Evolutionary conservation across 1,140 invertebrate genomes (phyloP), one percentile per base, ranked within the genome.

Genomic region (Glomeris maerens): DNA sequence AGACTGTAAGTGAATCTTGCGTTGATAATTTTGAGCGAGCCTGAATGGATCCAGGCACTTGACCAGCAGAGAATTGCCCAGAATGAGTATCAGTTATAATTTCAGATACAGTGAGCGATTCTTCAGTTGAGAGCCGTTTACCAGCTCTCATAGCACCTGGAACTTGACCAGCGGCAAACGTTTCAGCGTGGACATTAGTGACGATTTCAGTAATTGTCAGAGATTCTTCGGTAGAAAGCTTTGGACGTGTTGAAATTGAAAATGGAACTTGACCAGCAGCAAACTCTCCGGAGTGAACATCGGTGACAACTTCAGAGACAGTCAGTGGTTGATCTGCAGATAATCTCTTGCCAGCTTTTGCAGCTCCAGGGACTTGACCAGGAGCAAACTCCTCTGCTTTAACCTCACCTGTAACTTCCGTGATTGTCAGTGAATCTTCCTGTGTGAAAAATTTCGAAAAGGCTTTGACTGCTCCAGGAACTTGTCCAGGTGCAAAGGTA

Each of bases 231-330:
- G 46, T 44, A 40, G 49, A 45, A 20, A 57, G 25, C 27, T 42
- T 49, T 31, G 45, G 46, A n/a, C 50, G 38, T 31, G 52, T 45
- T 13, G n/a, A 45, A 27, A 49, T 48, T 2, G n/a, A 40, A 21
- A 27, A 17, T 1, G 52, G 52, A 23, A 40, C 29, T 36, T 50
- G 29, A 27, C n/a, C 23, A 14, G 82, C 75, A 25, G 83, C 82
- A 58, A 87, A 87, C 56, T 79, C 76, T 55, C 84, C 76, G 14
- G 83, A 78, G 56, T 80, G 27, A 14, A 53, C 17, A 14, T 50
- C 17, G 17, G 51, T 21, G 29, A 42, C 36, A 20, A 38, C 42
- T 52, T 59, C 55, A 5, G 49, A 54, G 10, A 56, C 48, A 17
- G 47, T 40, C 17, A 57, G 13, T 27, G 54, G 42, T 53, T 56